phyloP scores from a whole-genome alignment of 2,797 vertebrate genomes.

The Acrossocheilus wenchowensis region DNA sequence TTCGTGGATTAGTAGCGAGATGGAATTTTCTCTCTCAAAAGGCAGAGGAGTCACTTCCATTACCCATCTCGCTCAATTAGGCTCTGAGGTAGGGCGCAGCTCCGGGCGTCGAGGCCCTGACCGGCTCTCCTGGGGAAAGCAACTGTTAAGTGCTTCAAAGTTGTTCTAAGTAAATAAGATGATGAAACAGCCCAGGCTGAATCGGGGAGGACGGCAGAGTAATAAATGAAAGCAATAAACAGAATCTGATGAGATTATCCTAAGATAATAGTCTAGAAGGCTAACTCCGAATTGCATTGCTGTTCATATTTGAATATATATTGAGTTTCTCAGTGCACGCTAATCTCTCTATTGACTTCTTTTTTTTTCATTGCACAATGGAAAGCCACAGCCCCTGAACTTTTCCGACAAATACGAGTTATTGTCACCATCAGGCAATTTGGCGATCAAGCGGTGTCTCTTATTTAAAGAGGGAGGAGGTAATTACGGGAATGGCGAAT shows the following conservation, averaged over 20 bases:
- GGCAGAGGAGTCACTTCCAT: slow-evolving; percentile 46
- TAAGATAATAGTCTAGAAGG: slow-evolving; percentile 58
- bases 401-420: slow-evolving; percentile 47
- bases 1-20: slow-evolving; percentile 43
- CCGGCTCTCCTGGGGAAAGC: slow-evolving; percentile 39
- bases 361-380: slow-evolving; percentile 44
- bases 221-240: slow-evolving; percentile 65
- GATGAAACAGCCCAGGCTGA: slow-evolving; percentile 43
- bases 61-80: slow-evolving; percentile 55
- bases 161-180: slow-evolving; percentile 56
- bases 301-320: slow-evolving; percentile 65
- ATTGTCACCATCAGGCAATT: slow-evolving; percentile 56
- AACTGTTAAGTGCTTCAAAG: slow-evolving; percentile 52
- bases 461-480: slow-evolving; percentile 54
- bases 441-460: slow-evolving; percentile 48
- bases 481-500: slow-evolving; percentile 53
- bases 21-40: slow-evolving; percentile 48
- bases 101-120: slow-evolving; percentile 23
- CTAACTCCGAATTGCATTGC: slow-evolving; percentile 58
- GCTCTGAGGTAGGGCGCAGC: slow-evolving; percentile 36
- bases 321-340: slow-evolving; percentile 57
- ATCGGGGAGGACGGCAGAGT: slow-evolving; percentile 46
- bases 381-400: slow-evolving; percentile 42
- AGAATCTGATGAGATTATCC: slow-evolving; percentile 63
- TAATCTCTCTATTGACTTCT: slow-evolving; percentile 61